phyloP scores from a whole-genome alignment of 2,888 invertebrate species.

The Argynnis bischoffii region DNA sequence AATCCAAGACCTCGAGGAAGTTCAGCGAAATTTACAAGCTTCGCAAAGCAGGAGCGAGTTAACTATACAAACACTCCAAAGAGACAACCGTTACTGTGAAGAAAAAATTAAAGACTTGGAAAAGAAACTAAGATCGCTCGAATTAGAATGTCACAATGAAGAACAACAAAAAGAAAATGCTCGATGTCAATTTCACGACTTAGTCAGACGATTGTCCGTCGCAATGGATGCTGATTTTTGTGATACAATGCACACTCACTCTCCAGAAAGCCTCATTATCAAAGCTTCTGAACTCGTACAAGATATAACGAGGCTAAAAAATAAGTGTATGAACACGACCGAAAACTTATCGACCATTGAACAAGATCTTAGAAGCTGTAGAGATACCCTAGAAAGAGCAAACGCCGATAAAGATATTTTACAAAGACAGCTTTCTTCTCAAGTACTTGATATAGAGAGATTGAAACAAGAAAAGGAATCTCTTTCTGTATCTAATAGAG shows the following conservation, averaged over 20 bases:
- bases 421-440: slow-evolving; percentile 87
- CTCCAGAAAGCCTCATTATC: slow-evolving; percentile 88
- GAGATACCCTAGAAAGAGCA: slow-evolving; percentile 85
- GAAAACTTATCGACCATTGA: slow-evolving; percentile 84
- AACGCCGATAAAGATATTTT: slow-evolving; percentile 88
- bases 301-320: slow-evolving; percentile 85
- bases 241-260: slow-evolving; percentile 84
- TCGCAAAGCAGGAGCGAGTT: slow-evolving; percentile 85
- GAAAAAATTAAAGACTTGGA: slow-evolving; percentile 90
- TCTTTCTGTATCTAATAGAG: slow-evolving; percentile 86
- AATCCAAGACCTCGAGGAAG: slow-evolving; percentile 89
- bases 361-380: slow-evolving; percentile 85
- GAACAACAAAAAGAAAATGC: slow-evolving; percentile 89
- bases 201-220: slow-evolving; percentile 86
- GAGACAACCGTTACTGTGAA: slow-evolving; percentile 87
- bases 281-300: slow-evolving; percentile 90
- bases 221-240: slow-evolving; percentile 88
- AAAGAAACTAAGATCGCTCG: slow-evolving; percentile 87
- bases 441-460: slow-evolving; percentile 87
- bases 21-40: slow-evolving; percentile 86
- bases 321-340: slow-evolving; percentile 82
- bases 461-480: slow-evolving; percentile 90
- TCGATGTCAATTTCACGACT: slow-evolving; percentile 85
- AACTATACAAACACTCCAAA: slow-evolving; percentile 87
- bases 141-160: slow-evolving; percentile 87